These are phyloP conservation scores for Rhimphoctona megacephalus DNA, from an alignment of 2,888 invertebrate genomes.

Conservation along the genomic window DNA sequence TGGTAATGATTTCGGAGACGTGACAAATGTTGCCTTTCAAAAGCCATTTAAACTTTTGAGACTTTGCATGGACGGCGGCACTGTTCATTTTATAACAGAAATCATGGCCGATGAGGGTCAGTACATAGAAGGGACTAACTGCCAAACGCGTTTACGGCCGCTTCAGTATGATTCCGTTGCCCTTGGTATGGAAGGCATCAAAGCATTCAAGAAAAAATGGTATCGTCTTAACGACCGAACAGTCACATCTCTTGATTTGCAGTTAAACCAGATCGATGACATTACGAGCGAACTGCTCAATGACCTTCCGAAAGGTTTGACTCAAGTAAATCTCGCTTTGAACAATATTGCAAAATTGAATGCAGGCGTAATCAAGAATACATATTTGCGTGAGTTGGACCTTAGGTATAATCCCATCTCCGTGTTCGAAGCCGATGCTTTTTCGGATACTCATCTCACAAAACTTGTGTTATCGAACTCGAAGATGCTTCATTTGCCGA, in stretches of 20 bases:
- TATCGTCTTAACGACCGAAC: conserved; percentile 71
- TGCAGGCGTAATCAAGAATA: conserved; percentile 74
- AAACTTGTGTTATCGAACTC: no score
- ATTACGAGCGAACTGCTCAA: conserved; percentile 76
- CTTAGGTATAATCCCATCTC: conserved; percentile 82
- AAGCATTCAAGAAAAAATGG: conserved; percentile 75
- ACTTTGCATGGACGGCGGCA: conserved; percentile 69
- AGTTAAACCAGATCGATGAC: conserved; percentile 74
- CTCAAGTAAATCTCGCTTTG: conserved; percentile 68
- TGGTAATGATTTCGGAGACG: conserved; percentile 56
- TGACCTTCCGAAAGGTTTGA: conserved; percentile 73
- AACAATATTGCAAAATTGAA: conserved; percentile 73
- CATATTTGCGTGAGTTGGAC: conserved; percentile 80
- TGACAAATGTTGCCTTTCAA: conserved; percentile 38
- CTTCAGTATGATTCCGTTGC: not conserved
- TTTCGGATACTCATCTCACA: conserved; percentile 77
- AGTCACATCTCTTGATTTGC: conserved; percentile 71
- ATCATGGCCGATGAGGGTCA: not conserved
- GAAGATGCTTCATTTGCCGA: no score
- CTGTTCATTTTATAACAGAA: conserved; percentile 67
- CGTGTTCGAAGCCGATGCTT: conserved; percentile 81
- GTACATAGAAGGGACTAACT: conserved; percentile 36
- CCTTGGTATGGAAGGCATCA: conserved; percentile 69
- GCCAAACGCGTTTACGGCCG: conserved; percentile 54
- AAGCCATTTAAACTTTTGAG: conserved; percentile 59